Percentiles rank a stretch among this genome's conserved stretches.
Conservation (phyloP, 2,888 invertebrate species). For the Eristalis intricaria region DNA sequence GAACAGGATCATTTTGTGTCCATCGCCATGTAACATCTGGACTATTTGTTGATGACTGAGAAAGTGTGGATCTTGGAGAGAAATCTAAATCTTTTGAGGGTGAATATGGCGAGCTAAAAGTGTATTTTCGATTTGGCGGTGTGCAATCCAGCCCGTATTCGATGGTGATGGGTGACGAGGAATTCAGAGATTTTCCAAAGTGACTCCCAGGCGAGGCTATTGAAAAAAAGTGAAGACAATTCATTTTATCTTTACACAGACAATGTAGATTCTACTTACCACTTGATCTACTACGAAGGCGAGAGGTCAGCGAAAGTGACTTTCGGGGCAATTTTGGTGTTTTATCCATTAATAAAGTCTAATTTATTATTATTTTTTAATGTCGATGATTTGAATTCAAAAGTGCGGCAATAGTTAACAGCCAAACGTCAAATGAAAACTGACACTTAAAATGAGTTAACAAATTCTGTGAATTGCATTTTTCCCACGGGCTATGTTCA, state of each 20-base stretch:
- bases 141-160: constrained; percentile 75
- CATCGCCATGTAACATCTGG: constrained; percentile 79
- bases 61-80: constrained; percentile 77
- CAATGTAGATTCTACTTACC: constrained; percentile 70
- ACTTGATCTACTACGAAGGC: constrained; percentile 75
- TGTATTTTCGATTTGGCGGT: constrained; percentile 76
- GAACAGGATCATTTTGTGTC: constrained; percentile 70
- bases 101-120: constrained; percentile 76
- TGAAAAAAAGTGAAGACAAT: background rate
- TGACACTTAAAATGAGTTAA: background rate
- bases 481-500: background rate
- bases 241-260: background rate
- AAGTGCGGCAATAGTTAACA: constrained; percentile 30
- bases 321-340: constrained; percentile 74
- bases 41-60: constrained; percentile 77
- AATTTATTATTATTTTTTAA: background rate
- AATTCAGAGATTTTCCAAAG: constrained; percentile 31
- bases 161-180: constrained; percentile 61
- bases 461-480: background rate
- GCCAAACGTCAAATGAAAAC: background rate
- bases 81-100: constrained; percentile 75
- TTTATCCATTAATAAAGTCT: constrained; percentile 74
- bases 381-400: constrained; percentile 20
- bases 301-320: constrained; percentile 76
- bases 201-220: constrained; percentile 76